Conservation (phyloP, 1,140 invertebrate species). For the Cepaea nemoralis region DNA sequence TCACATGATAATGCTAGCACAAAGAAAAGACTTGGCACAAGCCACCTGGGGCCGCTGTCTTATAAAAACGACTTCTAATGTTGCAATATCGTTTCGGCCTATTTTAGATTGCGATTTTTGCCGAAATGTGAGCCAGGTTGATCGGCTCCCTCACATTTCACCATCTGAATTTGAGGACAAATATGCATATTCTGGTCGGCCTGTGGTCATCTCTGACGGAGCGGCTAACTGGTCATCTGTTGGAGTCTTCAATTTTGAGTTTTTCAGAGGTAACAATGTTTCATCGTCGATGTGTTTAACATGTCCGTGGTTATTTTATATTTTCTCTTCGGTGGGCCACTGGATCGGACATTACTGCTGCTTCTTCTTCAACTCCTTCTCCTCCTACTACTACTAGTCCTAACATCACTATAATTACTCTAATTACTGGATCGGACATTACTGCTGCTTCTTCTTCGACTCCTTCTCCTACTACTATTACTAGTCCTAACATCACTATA, state of each 20-base stretch:
- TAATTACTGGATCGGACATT: neutral
- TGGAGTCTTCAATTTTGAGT: conserved; percentile 82
- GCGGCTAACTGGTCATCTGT: conserved; percentile 84
- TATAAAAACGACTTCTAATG: conserved; percentile 76
- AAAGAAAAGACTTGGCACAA: conserved; percentile 40
- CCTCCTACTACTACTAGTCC: no score
- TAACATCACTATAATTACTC: no score
- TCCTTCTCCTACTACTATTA: no score
- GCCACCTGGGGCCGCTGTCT: conserved; percentile 60
- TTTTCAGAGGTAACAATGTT: conserved; percentile 80
- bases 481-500: no score
- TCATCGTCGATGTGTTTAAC: neutral
- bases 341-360: neutral
- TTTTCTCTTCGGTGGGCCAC: neutral
- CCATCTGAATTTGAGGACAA: conserved; percentile 75
- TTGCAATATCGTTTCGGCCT: conserved; percentile 79
- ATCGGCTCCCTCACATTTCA: conserved; percentile 73
- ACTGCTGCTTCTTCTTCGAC: neutral
- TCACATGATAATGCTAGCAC: conserved; percentile 45
- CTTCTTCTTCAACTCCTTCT: neutral
- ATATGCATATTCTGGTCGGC: conserved; percentile 82
- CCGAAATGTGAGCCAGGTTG: conserved; percentile 76
- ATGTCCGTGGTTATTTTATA: neutral
- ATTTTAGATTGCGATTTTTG: conserved; percentile 86
- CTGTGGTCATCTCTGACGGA: conserved; percentile 87